phyloP scores from a whole-genome alignment of 1,140 invertebrate genomes.

The Microplitis mediator region DNA sequence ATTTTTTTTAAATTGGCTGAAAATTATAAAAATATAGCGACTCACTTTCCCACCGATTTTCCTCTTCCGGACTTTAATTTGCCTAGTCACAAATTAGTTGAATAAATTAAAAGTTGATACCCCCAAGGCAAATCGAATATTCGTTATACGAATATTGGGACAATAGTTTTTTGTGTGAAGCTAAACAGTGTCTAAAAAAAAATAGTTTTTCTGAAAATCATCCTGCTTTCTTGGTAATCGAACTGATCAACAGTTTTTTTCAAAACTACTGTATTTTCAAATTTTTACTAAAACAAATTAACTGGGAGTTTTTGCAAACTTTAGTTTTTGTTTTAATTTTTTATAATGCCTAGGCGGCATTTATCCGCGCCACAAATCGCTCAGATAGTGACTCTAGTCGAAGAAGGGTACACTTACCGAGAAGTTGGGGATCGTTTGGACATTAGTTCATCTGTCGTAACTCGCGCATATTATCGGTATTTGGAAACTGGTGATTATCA shows the following conservation, averaged over 20 bases:
- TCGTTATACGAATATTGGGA: background rate
- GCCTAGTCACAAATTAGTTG: too few relatives aligned
- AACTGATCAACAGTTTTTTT: background rate
- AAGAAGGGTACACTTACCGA: background rate
- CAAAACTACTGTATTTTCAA: background rate
- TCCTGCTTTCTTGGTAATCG: background rate
- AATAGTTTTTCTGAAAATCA: background rate
- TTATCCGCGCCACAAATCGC: too few relatives aligned
- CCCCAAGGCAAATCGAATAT: background rate
- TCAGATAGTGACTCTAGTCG: background rate
- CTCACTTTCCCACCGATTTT: too few relatives aligned
- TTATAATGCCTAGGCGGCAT: too few relatives aligned
- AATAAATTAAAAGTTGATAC: too few relatives aligned
- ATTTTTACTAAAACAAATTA: background rate
- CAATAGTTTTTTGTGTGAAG: background rate
- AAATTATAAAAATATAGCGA: background rate
- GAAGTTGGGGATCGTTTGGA: background rate
- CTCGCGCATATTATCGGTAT: slow-evolving; percentile 16
- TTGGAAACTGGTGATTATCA: slow-evolving; percentile 16
- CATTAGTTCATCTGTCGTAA: slow-evolving; percentile 17
- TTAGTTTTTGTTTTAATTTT: background rate
- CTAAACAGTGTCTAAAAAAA: background rate
- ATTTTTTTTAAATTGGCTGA: background rate
- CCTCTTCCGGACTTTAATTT: too few relatives aligned
- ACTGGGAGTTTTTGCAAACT: background rate